Percentiles rank a stretch among this genome's conserved stretches.
Conservation (phyloP, 2,797 vertebrate genomes). For the Helicolenus hilgendorfi region DNA sequence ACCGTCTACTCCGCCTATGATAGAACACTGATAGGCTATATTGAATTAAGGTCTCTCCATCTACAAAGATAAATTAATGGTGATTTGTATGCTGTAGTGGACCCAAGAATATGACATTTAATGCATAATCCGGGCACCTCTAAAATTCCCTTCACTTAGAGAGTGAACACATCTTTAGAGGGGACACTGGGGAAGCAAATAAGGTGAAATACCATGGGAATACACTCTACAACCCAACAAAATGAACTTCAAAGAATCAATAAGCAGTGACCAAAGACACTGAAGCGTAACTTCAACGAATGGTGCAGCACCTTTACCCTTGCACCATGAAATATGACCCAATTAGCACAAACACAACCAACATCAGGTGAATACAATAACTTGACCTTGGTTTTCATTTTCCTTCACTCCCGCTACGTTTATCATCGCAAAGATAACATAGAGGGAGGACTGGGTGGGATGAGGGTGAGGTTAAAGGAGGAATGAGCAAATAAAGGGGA, state of each 20-base stretch:
- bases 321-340: slow-evolving; percentile 35
- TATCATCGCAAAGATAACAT: slow-evolving; percentile 21
- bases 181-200: neutral
- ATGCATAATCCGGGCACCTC: neutral
- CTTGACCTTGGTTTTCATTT: slow-evolving; percentile 53
- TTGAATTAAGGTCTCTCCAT: neutral
- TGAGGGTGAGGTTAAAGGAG: neutral
- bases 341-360: slow-evolving; percentile 41
- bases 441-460: neutral
- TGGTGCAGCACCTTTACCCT: neutral
- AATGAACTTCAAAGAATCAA: neutral
- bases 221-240: neutral
- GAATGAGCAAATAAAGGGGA: neutral
- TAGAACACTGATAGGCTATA: neutral
- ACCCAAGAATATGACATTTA: neutral
- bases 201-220: neutral
- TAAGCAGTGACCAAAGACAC: slow-evolving; percentile 1
- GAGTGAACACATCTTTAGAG: neutral
- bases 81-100: neutral
- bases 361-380: slow-evolving; percentile 40
- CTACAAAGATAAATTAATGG: neutral
- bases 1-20: neutral
- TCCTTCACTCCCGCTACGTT: slow-evolving; percentile 12
- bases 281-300: neutral
- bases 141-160: neutral